Conservation (phyloP, 2,888 invertebrate genomes). For the Apomyelois bistriatella region DNA sequence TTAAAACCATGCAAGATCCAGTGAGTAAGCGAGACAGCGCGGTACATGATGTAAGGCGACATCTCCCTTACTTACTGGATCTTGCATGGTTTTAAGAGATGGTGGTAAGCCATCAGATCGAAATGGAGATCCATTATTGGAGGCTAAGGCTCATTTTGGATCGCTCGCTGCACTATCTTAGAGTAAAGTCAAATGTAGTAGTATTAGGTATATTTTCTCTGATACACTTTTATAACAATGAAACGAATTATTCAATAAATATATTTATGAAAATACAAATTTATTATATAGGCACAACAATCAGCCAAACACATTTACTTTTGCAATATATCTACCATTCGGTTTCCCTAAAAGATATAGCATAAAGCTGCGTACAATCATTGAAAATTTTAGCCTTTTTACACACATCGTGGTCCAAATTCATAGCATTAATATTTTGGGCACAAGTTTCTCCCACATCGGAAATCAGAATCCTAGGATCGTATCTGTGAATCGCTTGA, state of each 20-base stretch:
- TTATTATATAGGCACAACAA: background rate
- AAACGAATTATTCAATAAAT: conserved; percentile 1
- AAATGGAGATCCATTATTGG: too few species aligned
- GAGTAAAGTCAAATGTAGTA: too few species aligned
- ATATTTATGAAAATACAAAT: conserved; percentile 19
- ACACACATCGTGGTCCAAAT: conserved; percentile 67
- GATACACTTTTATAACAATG: background rate
- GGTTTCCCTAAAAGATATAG: conserved; percentile 54
- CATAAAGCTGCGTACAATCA: conserved; percentile 70
- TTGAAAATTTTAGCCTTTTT: conserved; percentile 73
- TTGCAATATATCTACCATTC: conserved; percentile 30
- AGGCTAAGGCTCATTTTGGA: too few species aligned
- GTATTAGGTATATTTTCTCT: background rate
- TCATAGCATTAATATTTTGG: conserved; percentile 68
- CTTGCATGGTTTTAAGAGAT: too few species aligned
- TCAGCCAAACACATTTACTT: background rate
- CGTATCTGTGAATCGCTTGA: conserved; percentile 66
- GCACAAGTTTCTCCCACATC: conserved; percentile 72
- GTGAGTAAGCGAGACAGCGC: too few species aligned
- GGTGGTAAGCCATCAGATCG: too few species aligned
- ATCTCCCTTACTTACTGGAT: too few species aligned
- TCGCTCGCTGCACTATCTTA: too few species aligned
- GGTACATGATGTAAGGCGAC: too few species aligned
- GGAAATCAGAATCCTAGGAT: conserved; percentile 67
- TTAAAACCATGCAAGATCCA: too few species aligned